These are phyloP conservation scores for Caenorhabditis sp. DNA, from an alignment of 2,888 invertebrate genomes.

Conservation along the genomic window DNA sequence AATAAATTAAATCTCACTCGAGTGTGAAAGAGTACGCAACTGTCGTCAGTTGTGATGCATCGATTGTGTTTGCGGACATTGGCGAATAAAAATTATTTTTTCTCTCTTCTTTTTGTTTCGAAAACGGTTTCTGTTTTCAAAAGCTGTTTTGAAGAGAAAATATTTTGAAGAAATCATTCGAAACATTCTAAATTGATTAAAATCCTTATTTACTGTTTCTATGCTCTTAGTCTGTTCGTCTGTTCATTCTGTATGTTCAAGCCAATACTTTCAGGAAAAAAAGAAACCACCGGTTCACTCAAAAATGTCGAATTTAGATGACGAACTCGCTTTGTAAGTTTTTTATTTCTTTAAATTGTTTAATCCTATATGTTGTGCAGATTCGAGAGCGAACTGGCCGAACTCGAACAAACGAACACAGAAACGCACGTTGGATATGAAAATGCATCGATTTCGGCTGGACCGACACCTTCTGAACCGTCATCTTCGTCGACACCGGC, in stretches of 20 bases:
- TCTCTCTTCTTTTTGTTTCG: conserved; percentile 5
- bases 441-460: conserved; percentile 60
- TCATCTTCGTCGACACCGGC: not conserved
- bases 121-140: not conserved
- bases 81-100: not conserved
- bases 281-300: not conserved
- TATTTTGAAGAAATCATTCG: too few species aligned
- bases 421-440: conserved; percentile 52
- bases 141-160: not conserved
- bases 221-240: too few species aligned
- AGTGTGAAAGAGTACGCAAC: not conserved
- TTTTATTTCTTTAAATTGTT: conserved; percentile 8
- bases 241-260: not conserved
- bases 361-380: conserved; percentile 62
- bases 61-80: conserved; percentile 50
- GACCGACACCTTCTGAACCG: conserved; percentile 27
- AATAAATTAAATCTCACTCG: not conserved
- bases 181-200: not conserved
- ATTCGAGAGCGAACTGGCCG: conserved; percentile 72
- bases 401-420: conserved; percentile 48
- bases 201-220: too few species aligned
- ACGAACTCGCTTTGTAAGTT: conserved; percentile 76
- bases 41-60: conserved; percentile 7
- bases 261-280: not conserved
- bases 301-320: conserved; percentile 68